Conservation (phyloP, 2,113 vertebrate genomes). For the Carettochelys insculpta region DNA sequence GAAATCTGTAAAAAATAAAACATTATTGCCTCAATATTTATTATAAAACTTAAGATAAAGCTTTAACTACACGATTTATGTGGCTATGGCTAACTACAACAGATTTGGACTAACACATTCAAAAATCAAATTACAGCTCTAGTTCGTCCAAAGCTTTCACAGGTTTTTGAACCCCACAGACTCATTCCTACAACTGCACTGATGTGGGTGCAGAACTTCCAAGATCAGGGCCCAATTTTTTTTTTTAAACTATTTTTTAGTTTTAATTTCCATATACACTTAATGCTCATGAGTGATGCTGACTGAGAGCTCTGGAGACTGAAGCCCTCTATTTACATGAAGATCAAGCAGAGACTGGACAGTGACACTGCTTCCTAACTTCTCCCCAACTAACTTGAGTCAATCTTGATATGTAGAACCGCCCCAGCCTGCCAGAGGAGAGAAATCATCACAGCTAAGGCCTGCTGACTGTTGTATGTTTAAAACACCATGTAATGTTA, state of each 20-base stretch:
- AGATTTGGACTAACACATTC: background rate
- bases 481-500: background rate
- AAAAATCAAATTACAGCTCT: background rate
- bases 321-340: background rate
- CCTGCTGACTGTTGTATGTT: background rate
- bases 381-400: background rate
- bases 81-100: background rate
- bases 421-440: background rate
- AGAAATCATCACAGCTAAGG: background rate
- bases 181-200: background rate
- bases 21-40: background rate
- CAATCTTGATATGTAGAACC: background rate
- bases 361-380: background rate
- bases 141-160: background rate
- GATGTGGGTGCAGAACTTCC: background rate
- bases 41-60: background rate
- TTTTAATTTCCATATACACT: background rate
- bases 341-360: background rate
- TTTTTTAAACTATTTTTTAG: background rate
- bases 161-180: background rate
- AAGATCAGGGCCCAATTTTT: background rate
- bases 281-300: background rate
- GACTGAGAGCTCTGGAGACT: background rate
- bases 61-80: background rate
- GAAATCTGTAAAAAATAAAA: conserved; percentile 79